Evolutionary conservation across 2,888 invertebrate genomes (phyloP).

Genomic region (Sinhomidia bicolor): DNA sequence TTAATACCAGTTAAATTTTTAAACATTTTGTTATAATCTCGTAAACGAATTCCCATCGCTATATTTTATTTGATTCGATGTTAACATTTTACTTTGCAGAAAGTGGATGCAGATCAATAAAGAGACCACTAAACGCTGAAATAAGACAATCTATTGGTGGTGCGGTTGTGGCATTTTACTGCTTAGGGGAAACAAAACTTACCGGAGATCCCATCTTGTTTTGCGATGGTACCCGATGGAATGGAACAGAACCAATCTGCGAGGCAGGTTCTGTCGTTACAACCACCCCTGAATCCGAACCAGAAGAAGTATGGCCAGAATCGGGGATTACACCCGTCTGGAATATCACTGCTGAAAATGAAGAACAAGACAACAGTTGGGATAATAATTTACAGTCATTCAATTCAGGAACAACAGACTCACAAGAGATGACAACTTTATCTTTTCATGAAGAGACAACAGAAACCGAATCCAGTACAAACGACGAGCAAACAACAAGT

Average conservation of each 20-base stretch:
- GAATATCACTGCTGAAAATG: background rate
- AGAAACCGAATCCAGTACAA: background rate
- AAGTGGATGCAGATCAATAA: constrained; percentile 67
- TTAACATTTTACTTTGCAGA: constrained; percentile 35
- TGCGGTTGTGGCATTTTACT: constrained; percentile 75
- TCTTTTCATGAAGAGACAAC: background rate
- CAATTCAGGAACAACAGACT: background rate
- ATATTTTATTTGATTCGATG: background rate
- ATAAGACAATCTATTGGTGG: constrained; percentile 73
- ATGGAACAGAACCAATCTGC: constrained; percentile 76
- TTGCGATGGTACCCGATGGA: constrained; percentile 77
- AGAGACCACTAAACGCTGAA: constrained; percentile 54
- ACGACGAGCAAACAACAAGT: background rate
- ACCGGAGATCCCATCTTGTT: constrained; percentile 63
- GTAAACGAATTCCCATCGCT: no score
- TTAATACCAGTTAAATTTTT: background rate
- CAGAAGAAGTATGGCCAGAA: constrained; percentile 42
- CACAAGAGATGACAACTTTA: background rate
- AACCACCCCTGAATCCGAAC: constrained; percentile 13
- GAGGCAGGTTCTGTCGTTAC: constrained; percentile 47
- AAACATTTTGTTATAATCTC: no score
- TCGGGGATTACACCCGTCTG: constrained; percentile 4
- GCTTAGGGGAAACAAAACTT: constrained; percentile 71
- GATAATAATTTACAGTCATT: background rate
- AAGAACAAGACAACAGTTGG: background rate